A percentile compares a stretch with the other conserved stretches of the same genome.
Conservation (phyloP, 2,113 vertebrate species). For the Cryptotis parvus region DNA sequence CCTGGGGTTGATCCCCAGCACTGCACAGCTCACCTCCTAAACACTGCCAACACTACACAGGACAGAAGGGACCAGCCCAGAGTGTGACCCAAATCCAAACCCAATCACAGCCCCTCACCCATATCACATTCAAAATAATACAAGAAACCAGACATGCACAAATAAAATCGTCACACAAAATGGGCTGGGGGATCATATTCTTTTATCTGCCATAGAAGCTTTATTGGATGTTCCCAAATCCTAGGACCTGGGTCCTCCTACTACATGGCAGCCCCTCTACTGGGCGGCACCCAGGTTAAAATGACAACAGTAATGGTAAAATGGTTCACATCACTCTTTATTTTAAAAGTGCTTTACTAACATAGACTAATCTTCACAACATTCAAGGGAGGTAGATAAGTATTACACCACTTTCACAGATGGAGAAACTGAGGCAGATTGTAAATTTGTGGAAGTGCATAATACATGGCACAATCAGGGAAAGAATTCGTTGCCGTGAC, state of each 20-base stretch:
- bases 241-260: neutral
- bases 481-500: constrained; percentile 27
- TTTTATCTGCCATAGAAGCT: neutral
- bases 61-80: too few species aligned
- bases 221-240: constrained; percentile 4
- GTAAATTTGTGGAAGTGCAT: constrained; percentile 52
- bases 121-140: neutral
- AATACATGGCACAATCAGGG: constrained; percentile 45
- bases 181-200: neutral
- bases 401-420: constrained; percentile 77
- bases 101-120: too few species aligned
- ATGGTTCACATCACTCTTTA: constrained; percentile 78
- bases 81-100: too few species aligned
- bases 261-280: neutral
- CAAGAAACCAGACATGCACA: neutral
- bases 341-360: constrained; percentile 79
- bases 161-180: neutral
- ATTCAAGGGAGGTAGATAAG: constrained; percentile 83
- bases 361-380: constrained; percentile 75
- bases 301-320: constrained; percentile 67
- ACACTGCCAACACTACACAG: neutral
- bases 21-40: neutral
- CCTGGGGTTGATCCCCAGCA: neutral
- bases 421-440: constrained; percentile 75
- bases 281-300: neutral